Evolutionary conservation across 2,113 vertebrate species (phyloP), one percentile per base, ranked within the genome.

Genomic region (Epinephelus lanceolatus): DNA sequence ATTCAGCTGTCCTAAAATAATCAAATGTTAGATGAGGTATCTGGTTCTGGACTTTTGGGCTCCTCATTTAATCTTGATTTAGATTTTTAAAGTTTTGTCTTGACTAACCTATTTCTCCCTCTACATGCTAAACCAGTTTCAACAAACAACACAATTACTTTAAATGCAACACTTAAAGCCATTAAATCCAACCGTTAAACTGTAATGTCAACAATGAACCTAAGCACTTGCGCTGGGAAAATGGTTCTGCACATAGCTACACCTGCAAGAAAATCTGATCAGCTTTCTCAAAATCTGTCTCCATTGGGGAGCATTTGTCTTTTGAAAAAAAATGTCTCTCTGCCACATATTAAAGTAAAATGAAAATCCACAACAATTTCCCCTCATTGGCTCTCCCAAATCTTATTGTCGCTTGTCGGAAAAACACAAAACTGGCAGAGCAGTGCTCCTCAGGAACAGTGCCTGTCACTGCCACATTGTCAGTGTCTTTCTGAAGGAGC

Each of bases 401-500:
- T 68, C 45, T 51, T 30, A 19, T 6, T 47, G 65, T 49, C 9
- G 18, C 23, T 60, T 30, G 47, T 69, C 30, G 47, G 11, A 30
- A 18, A 60, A 60, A 15, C 15, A 27, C 27, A 49, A 19, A 25
- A 42, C 21, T 23, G 21, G 40, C 13, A 4, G 21, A 66, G 63
- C 40, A 47, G n/a, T 45, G 40, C 42, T 66, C 5, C 33, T 7
- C 37, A 42, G 12, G 37, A 65, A n/a, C 62, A 42, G 62, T 19
- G 33, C 33, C 30, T 37, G 40, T 27, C 37, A 40, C 40, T 49
- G 33, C 76, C 13, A 68, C 12, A 56, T 42, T 66, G 47, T 65
- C 51, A 19, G 10, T 62, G 51, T 80, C 5, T 79, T 70, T 69
- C 55, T 63, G 49, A 81, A 25, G 53, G 21, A 71, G 33, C 62